Base-by-base conservation (phyloP, 2,888 invertebrate genomes). In the Zhuqinia jingwanae region DNA sequence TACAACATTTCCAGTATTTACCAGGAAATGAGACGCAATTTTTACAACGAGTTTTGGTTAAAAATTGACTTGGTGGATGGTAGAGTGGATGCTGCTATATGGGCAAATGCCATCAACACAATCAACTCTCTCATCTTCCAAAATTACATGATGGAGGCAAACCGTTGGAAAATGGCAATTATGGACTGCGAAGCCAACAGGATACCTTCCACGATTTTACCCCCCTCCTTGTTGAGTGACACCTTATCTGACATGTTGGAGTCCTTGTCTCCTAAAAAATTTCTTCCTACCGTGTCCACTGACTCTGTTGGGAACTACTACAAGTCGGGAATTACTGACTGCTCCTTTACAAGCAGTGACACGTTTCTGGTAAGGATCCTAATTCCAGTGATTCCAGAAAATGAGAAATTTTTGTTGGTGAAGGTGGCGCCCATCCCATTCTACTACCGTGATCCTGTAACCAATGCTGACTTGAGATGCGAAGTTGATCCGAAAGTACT, bases 1-100 rank as follows among this genome's bases (percentile, higher is more conserved):
- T 87, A 87, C 47, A 89, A 89, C 42, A 88, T 89, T 13, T 86
- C 87, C 13, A 63, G 73, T 11, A 53, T 87, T 50, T 89, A 84
- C 58, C 0, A n/a, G 15, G 56, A 87, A 13, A 87, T 87, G 85
- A 50, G 73, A 27, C 25, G 47, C 10, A 85, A 78, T 11, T 88
- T 87, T 68, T 85, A 78, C 45, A 42, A 15, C 2, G 63, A 87
- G 22, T 87, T 45, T 15, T 88, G 87, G 87, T 50, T 85, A 22
- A 63, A 78, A 70, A 76, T 84, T 47, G 68, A 85, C 15, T 22
- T 83, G 1, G 0, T 53, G 17, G 79, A 77, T 50, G 85, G 85
- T 2, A 8, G 83, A 1, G 80, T 84, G 20, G 87, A 85, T 58
- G 76, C 87, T 13, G 88, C 85, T 3, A 22, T 89, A 17, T 85